Evolutionary conservation across 2,797 vertebrate species (phyloP), one percentile per base, ranked within the genome.

Genomic region (Pantherophis vulpinus): DNA sequence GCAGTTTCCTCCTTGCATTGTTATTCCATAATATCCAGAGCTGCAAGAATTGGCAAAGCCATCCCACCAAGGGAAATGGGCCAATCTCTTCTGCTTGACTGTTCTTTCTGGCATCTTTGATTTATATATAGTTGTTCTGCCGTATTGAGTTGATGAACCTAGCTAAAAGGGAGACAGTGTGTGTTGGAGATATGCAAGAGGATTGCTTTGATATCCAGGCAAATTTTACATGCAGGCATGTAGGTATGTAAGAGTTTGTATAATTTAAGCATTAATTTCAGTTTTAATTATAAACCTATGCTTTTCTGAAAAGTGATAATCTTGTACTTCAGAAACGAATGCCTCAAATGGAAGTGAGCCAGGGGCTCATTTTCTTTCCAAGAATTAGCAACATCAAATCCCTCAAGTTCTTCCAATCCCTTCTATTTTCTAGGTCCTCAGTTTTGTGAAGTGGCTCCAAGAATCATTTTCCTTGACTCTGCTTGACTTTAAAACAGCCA

Each of bases 201-300:
- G 61, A 47, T 54, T 32, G 60, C 88, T 87, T 74, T 14, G 1
- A 37, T 87, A 47, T 42, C 18, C 32, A 47, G 92, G 79, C 14
- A 8, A 58, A 87, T 90, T 66, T 54, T 93, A 98, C 97, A 97
- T 98, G 97, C 98, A 97, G 98, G 98, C 98, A 98, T 98, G 98
- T 98, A 98, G 97, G 98, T 95, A n/a, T 74, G 94, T 92, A 97
- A 95, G 95, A 94, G 94, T 87, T 91, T 87, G 42, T 58, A 74
- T 95, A 88, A 97, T 94, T 96, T 96, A 96, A 95, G 93, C 93
- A 96, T 95, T 95, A 95, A 96, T 92, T 96, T 95, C 94, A 96
- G 95, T 95, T 96, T 94, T 94, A 93, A 95, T 95, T 94, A 93
- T 94, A 83, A 96, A 89, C 58, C 9, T 94, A 94, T 95, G 91